Evolutionary conservation across 2,113 vertebrate species (phyloP), one percentile per base, ranked within the genome.

Genomic region (Heterotilapia buettikoferi): DNA sequence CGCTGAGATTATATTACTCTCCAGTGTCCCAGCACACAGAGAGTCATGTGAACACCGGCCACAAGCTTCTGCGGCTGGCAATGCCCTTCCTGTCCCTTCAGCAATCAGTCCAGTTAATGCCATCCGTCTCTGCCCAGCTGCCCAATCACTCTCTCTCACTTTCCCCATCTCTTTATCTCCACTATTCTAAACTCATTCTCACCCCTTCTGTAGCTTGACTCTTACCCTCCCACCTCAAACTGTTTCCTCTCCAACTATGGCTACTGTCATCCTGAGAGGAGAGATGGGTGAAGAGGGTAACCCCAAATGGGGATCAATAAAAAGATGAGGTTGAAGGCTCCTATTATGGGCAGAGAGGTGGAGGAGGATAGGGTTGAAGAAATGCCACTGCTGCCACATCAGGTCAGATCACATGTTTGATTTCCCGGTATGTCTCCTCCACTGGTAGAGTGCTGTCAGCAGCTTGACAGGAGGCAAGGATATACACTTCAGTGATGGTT

Each of bases 1-100:
- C 88, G 91, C 93, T 89, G 93, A 92, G 96, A 96, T 96, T 95
- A 92, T 96, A 92, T 97, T 96, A 96, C 96, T 90, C 92, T 91
- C 84, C 78, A 36, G 83, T 56, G 86, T 82, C 89, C 89, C 76
- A 26, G 90, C 87, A 86, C 83, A 93, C 88, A 83, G 79, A 85
- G 38, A 92, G 93, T 94, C 94, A 95, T 96, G 94, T 92, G 94
- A 95, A 92, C 84, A 88, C 84, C 84, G 88, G 90, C 94, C 94
- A 91, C 95, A 94, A 68, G 92, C 91, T 81, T 93, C 81, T 47
- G 43, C 8, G 92, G 91, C 92, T 85, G 88, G 92, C 89, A 52
- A 81, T 89, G 92, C 89, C 90, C 93, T 94, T 89, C 91, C 93
- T 86, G 90, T 81, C 84, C 92, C 91, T 89, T 90, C 89, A 90